Base-by-base conservation (phyloP, 2,888 invertebrate genomes). In the Tiliacea aurago region DNA sequence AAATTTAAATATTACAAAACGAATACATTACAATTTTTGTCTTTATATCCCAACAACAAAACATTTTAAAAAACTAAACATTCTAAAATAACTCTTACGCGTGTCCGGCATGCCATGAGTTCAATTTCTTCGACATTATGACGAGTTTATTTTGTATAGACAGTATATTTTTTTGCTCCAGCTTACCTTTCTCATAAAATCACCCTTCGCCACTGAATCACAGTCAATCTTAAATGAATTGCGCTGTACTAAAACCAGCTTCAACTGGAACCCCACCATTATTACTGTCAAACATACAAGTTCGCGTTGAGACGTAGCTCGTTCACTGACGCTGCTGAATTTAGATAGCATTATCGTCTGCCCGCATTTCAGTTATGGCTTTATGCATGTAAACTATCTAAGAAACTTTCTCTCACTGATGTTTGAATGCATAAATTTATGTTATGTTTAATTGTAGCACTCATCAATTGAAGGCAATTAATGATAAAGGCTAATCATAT, bases 271-370 rank as follows among this genome's bases (percentile, higher is more conserved):
- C 86, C 85, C 61, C 88, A 89, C 89, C 91, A 91, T 88, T 92
- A 91, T 91, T 91, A 90, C 88, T 91, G 91, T 90, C 94, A 93
- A 94, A 94, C 93, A 93, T 93, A 91, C 89, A 93, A 93, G 90
- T 94, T 92, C 82, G 84, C 86, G 86, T 84, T 78, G 83, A 84
- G 85, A 84, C 83, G 84, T 74, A 84, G 83, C 84, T 81, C 84
- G 81, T 85, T 86, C 84, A 86, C 90, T 90, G 91, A 90, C 90
- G 90, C 91, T 90, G 90, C 87, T 89, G 90, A 90, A 90, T 90
- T 90, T 88, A 90, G 92, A 92, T 93, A 92, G 90, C 88, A 90
- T 90, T 92, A 91, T 91, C 91, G 86, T 83, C 80, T 73, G 78
- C 85, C 84, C 87, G 84, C 87, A 90, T 88, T 90, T 88, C 87